Evolutionary conservation across 1,140 invertebrate genomes (phyloP).

Genomic region (Frieseomelitta varia): DNA sequence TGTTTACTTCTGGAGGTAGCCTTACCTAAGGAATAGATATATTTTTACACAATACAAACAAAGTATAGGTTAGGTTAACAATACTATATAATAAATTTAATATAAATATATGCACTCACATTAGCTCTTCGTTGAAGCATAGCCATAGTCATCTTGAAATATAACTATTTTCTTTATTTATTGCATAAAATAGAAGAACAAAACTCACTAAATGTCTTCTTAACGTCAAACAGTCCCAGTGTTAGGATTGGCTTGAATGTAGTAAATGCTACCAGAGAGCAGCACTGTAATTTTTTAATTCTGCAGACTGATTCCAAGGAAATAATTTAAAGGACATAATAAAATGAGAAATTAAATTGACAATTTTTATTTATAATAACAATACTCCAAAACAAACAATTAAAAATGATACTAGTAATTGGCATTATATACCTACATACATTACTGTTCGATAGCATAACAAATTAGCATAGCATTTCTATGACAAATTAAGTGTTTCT

Average conservation of each 20-base stretch:
- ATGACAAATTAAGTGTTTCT: neutral
- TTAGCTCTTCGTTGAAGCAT: constrained; percentile 84
- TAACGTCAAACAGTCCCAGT: neutral
- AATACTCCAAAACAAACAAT: constrained; percentile 34
- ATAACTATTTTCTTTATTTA: constrained; percentile 41
- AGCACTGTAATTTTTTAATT: constrained; percentile 3
- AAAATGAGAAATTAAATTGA: neutral
- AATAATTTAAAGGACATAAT: neutral
- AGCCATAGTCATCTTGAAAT: constrained; percentile 83
- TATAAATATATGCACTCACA: constrained; percentile 77
- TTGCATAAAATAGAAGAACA: neutral
- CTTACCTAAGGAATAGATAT: constrained; percentile 88
- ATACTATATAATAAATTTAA: neutral
- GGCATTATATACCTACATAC: constrained; percentile 23
- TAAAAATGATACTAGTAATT: constrained; percentile 45
- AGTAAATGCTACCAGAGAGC: constrained; percentile 8
- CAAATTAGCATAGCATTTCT: no score
- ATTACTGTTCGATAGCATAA: neutral
- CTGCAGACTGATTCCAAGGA: neutral
- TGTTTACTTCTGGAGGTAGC: constrained; percentile 98
- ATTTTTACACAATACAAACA: neutral
- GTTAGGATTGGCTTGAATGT: neutral
- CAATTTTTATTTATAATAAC: constrained; percentile 42
- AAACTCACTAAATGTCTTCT: no score
- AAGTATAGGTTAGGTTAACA: constrained; percentile 23